Evolutionary conservation across 1,140 invertebrate species (phyloP), one percentile per base, ranked within the genome.

Genomic region (Palaemon carinicauda): DNA sequence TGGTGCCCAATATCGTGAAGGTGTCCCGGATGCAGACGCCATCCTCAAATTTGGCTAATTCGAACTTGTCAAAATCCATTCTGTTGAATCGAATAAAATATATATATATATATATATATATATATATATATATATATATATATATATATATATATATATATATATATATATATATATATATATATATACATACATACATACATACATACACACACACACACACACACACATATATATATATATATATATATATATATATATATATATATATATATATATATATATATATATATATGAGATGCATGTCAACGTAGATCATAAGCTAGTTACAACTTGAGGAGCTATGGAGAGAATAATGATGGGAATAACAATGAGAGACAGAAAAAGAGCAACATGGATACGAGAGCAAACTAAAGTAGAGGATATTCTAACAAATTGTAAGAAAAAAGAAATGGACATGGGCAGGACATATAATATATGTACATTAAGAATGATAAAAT

Each of bases 1-100:
- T 12, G 5, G 50, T n/a, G 5, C 82, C 82, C 17, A 84, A 53
- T 0, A 84, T 41, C 9, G 82, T 84, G 1, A 84, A 15, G 12
- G 82, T 84, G 73, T 84, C 82, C n/a, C 31, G 51, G 29, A 84
- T 84, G 21, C 82, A 84, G 12, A 84, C 82, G 14, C 82, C 73
- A 17, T 77, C 74, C 29, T 77, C 10, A 41, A 60, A 84, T n/a
- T 0, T 0, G 0, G 82, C 82, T 15, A 84, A 41, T 74, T 78
- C 73, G 65, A 84, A 84, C 52, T 41, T 77, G 7, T 84, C 31
- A 53, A 84, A 78, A 29, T 53, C 19, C 21, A 84, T 15, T 41
- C 82, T 84, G 79, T 31, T 5, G 24, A 80, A 3, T 33, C 12
- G 24, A 27, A 24, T n/a, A 19, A 52, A 29, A 52, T 19, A 52